Evolutionary conservation across 2,113 vertebrate genomes (phyloP).

Genomic region (Rhabdomys dilectus): DNA sequence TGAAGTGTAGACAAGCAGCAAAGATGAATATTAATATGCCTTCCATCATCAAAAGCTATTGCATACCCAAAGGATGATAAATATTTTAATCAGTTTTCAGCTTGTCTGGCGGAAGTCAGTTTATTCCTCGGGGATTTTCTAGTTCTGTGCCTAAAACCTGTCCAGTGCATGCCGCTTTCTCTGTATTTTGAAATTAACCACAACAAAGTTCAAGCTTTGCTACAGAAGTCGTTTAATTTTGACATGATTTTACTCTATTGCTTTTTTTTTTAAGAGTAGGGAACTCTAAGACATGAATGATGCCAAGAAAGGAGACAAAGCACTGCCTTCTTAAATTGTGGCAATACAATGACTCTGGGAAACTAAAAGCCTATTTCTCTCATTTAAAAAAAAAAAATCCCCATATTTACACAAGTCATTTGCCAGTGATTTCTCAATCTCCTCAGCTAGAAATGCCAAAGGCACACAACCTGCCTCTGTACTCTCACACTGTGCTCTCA

Average conservation of each 20-base stretch:
- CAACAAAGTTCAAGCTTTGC: constrained; percentile 73
- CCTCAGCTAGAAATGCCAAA: constrained; percentile 27
- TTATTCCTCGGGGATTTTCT: constrained; percentile 85
- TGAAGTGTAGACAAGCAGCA: constrained; percentile 88
- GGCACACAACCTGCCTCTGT: background rate
- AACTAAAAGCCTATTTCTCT: constrained; percentile 36
- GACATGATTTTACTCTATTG: constrained; percentile 75
- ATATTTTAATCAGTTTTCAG: constrained; percentile 90
- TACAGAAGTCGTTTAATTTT: constrained; percentile 75
- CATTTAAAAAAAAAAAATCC: background rate
- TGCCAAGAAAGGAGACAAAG: constrained; percentile 25
- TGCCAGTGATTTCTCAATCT: background rate
- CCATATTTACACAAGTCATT: background rate
- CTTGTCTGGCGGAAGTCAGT: constrained; percentile 87
- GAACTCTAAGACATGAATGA: constrained; percentile 60
- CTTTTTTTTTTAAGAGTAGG: constrained; percentile 66
- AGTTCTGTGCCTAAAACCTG: constrained; percentile 84
- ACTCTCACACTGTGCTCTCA: background rate
- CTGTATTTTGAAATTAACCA: constrained; percentile 76
- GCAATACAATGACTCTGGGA: constrained; percentile 8
- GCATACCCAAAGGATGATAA: constrained; percentile 90
- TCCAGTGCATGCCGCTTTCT: background rate
- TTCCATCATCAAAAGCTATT: constrained; percentile 90
- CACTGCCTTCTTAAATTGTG: background rate
- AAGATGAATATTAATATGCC: constrained; percentile 89